A percentile compares a stretch with the other conserved stretches of the same genome.
phyloP scores from a whole-genome alignment of 2,888 invertebrate species.

The Cosmorhoe ocellata region DNA sequence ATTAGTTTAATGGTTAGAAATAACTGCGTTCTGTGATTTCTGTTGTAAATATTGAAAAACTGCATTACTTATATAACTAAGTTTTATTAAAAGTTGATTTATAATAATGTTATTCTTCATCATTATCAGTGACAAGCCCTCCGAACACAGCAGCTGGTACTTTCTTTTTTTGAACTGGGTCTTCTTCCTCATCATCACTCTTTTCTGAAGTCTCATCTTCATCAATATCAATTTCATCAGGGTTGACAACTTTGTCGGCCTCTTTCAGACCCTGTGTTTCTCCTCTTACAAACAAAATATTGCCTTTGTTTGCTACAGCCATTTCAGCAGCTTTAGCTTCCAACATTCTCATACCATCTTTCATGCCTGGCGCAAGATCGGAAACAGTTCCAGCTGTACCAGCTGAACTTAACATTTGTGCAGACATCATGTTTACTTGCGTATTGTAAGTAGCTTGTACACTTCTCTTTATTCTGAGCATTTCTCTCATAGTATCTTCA shows the following conservation, averaged over 20 bases:
- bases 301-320: constrained; percentile 80
- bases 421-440: constrained; percentile 99
- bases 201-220: constrained; percentile 84
- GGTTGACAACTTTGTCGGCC: constrained; percentile 89
- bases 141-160: constrained; percentile 97
- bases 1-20: constrained; percentile 35
- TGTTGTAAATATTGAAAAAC: constrained; percentile 64
- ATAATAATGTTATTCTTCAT: constrained; percentile 43
- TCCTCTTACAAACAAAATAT: constrained; percentile 93
- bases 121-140: constrained; percentile 79
- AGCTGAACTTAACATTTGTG: constrained; percentile 95
- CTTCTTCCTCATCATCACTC: constrained; percentile 82
- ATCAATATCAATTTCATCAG: constrained; percentile 94
- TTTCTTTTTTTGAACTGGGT: constrained; percentile 91
- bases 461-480: constrained; percentile 98
- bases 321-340: constrained; percentile 92
- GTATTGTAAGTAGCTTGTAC: constrained; percentile 99
- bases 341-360: constrained; percentile 94
- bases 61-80: constrained; percentile 55
- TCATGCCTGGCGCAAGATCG: constrained; percentile 88
- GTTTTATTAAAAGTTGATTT: constrained; percentile 61
- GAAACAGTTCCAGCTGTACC: constrained; percentile 86
- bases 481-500: constrained; percentile 99
- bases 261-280: constrained; percentile 90
- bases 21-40: constrained; percentile 65